These are phyloP conservation scores for Phoxinus phoxinus DNA, from an alignment of 2,113 vertebrate genomes.

Conservation along the genomic window DNA sequence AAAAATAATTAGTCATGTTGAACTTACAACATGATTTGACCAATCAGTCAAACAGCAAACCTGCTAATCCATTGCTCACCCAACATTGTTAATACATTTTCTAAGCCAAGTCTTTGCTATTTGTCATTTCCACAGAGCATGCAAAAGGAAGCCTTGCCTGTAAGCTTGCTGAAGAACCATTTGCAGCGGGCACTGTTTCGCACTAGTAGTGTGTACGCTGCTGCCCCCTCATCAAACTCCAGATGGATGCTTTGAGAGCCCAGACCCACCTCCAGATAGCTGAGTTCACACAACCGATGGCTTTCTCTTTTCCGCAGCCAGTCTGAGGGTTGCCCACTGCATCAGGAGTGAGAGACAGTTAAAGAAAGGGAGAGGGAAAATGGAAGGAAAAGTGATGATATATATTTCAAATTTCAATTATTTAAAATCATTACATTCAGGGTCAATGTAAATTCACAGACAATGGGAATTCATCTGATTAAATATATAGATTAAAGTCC, in stretches of 20 bases:
- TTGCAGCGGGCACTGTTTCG: constrained; percentile 82
- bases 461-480: too few relatives aligned
- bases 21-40: too few relatives aligned
- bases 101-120: not conserved
- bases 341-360: constrained; percentile 52
- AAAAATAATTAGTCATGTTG: constrained; percentile 36
- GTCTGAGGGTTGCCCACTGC: constrained; percentile 82
- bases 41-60: not conserved
- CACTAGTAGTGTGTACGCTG: constrained; percentile 85
- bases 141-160: constrained; percentile 73
- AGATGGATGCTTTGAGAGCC: constrained; percentile 85
- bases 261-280: constrained; percentile 87
- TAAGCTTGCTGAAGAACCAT: constrained; percentile 80
- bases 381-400: not conserved
- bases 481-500: too few relatives aligned
- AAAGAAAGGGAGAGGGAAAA: not conserved
- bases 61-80: not conserved
- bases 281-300: constrained; percentile 79
- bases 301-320: constrained; percentile 84
- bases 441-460: too few relatives aligned
- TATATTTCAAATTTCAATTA: not conserved
- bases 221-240: constrained; percentile 79
- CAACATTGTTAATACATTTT: not conserved
- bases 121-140: not conserved
- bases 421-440: not conserved